Percentiles rank a stretch among this genome's conserved stretches.
phyloP scores from a whole-genome alignment of 37 sponge, comb jelly and placozoan genomes.

The Dysidea cf. avara region DNA sequence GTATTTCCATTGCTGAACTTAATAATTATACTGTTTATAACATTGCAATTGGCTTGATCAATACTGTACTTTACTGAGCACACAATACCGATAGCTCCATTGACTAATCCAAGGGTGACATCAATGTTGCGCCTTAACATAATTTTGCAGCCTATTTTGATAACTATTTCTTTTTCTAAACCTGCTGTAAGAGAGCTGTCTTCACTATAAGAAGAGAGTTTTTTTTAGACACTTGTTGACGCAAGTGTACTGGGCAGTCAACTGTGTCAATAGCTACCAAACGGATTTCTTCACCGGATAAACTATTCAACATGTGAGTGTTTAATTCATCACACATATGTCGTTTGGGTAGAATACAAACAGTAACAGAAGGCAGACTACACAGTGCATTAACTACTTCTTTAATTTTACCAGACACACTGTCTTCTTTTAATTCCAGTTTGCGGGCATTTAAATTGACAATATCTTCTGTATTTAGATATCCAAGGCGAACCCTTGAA shows the following conservation, averaged over 20 bases:
- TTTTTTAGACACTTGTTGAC: conserved; percentile 16
- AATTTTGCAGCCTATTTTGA: conserved; percentile 63
- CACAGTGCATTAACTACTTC: no score
- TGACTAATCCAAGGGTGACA: conserved; percentile 69
- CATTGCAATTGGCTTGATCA: no score
- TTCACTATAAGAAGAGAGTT: conserved; percentile 49
- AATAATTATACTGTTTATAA: conserved; percentile 15
- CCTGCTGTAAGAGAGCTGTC: conserved; percentile 63
- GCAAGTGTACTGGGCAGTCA: conserved; percentile 36
- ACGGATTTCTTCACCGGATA: background rate
- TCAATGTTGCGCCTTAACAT: conserved; percentile 82
- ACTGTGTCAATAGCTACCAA: conserved; percentile 38
- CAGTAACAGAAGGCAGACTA: background rate
- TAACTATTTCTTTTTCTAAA: conserved; percentile 24
- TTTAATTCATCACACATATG: conserved; percentile 32
- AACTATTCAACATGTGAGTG: conserved; percentile 11
- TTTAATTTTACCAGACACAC: no score
- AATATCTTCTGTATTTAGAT: background rate
- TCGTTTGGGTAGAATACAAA: conserved; percentile 40
- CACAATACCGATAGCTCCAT: conserved; percentile 86
- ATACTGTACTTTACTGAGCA: background rate
- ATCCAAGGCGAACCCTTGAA: conserved; percentile 15
- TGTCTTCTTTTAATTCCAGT: no score
- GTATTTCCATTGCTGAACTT: conserved; percentile 41
- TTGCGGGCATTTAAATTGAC: background rate